Percentiles rank a stretch among this genome's conserved stretches.
Conservation (phyloP, 1,140 invertebrate species). For the Thaumetopoea pityocampa region DNA sequence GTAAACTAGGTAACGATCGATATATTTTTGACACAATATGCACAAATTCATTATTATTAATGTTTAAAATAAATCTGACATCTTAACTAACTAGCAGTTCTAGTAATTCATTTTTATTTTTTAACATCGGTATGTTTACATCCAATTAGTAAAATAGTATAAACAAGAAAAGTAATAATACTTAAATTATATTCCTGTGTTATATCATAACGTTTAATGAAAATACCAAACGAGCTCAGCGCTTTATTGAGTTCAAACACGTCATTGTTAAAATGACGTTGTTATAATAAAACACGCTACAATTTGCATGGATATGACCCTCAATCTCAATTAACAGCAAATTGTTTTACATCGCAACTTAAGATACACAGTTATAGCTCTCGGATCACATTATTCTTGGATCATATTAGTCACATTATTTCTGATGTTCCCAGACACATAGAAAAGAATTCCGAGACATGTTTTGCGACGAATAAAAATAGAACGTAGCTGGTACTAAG, state of each 20-base stretch:
- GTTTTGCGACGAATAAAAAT: constrained; percentile 71
- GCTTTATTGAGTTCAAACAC: constrained; percentile 21
- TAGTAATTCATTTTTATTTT: constrained; percentile 27
- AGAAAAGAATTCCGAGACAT: constrained; percentile 73
- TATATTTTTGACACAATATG: constrained; percentile 41
- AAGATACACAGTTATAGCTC: constrained; percentile 42
- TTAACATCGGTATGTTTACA: constrained; percentile 51
- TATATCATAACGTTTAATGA: constrained; percentile 33
- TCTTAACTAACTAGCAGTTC: no score
- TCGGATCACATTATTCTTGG: no score
- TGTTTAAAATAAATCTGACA: no score
- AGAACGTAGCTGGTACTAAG: constrained; percentile 67
- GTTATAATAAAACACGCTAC: constrained; percentile 7
- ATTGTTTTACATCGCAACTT: constrained; percentile 16
- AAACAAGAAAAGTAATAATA: constrained; percentile 44
- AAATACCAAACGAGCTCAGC: constrained; percentile 19
- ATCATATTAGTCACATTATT: constrained; percentile 74
- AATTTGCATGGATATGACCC: constrained; percentile 9
- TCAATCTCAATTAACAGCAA: constrained; percentile 9
- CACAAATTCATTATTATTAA: no score
- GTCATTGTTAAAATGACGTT: constrained; percentile 23
- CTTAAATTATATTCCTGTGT: constrained; percentile 40
- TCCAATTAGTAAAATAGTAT: constrained; percentile 48
- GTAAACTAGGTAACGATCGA: constrained; percentile 60
- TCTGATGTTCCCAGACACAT: constrained; percentile 69